Evolutionary conservation across 2,888 invertebrate species (phyloP).

Genomic region (Parnassius apollo): DNA sequence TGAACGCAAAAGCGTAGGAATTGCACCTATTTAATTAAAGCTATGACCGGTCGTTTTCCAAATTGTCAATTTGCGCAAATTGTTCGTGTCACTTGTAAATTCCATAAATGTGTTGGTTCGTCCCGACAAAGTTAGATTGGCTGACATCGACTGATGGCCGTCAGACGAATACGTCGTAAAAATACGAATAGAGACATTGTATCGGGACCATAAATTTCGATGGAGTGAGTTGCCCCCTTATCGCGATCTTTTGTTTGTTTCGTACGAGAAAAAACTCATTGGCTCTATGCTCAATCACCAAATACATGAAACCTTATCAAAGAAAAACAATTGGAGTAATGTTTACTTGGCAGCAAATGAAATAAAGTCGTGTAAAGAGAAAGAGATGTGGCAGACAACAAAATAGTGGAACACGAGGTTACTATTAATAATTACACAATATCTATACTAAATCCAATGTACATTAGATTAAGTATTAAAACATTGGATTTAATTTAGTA

Average conservation of each 20-base stretch:
- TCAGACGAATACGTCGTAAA: conserved; percentile 62
- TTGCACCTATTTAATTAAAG: too few relatives aligned
- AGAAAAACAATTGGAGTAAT: too few relatives aligned
- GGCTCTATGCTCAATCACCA: not conserved
- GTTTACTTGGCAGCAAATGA: too few relatives aligned
- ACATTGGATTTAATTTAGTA: too few relatives aligned
- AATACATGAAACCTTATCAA: too few relatives aligned
- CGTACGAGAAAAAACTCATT: not conserved
- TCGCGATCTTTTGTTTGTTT: conserved; percentile 4
- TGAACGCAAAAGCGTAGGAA: too few relatives aligned
- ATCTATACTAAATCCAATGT: too few relatives aligned
- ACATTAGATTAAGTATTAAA: too few relatives aligned
- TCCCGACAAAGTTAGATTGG: conserved; percentile 72
- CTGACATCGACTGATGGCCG: conserved; percentile 60
- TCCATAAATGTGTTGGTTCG: conserved; percentile 55
- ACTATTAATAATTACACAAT: too few relatives aligned
- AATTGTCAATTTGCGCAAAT: conserved; percentile 8
- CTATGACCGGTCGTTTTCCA: not conserved
- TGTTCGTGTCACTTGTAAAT: conserved; percentile 45
- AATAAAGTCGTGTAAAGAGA: too few relatives aligned
- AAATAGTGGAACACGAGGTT: too few relatives aligned
- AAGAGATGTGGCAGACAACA: too few relatives aligned
- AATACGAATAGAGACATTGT: conserved; percentile 38
- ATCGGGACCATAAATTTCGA: conserved; percentile 13
- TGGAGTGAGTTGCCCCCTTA: conserved; percentile 4